Evolutionary conservation across 2,888 invertebrate species (phyloP).

Genomic region (Beris chalybata): DNA sequence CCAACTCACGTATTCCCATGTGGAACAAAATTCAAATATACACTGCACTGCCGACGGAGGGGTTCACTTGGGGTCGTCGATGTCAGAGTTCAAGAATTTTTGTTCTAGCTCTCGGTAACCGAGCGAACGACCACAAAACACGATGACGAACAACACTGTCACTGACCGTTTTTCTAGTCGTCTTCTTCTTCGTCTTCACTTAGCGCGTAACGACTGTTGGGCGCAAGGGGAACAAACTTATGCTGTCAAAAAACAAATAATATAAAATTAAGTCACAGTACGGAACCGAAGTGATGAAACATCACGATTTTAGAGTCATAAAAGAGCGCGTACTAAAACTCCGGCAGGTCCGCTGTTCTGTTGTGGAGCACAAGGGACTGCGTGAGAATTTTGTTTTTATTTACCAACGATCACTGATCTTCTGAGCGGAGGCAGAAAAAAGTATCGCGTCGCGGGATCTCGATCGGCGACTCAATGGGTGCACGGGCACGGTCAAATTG

Average conservation of each 20-base stretch:
- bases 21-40: conserved; percentile 35
- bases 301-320: no score
- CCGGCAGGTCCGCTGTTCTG: neutral
- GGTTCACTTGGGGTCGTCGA: conserved; percentile 48
- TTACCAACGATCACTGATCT: conserved; percentile 24
- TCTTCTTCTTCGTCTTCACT: no score
- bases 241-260: no score
- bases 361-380: conserved; percentile 19
- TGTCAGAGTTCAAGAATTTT: conserved; percentile 53
- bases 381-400: conserved; percentile 12
- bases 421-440: neutral
- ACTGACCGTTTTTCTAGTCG: no score
- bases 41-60: neutral
- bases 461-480: neutral
- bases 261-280: no score
- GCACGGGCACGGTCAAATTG: conserved; percentile 17
- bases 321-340: no score
- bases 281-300: no score
- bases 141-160: no score
- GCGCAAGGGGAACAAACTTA: no score
- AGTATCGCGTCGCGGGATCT: neutral
- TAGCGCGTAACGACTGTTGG: no score
- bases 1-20: conserved; percentile 19
- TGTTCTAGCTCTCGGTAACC: no score
- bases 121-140: no score